These are phyloP conservation scores for Pitta sordida DNA, from an alignment of 2,113 vertebrate species.

Conservation along the genomic window DNA sequence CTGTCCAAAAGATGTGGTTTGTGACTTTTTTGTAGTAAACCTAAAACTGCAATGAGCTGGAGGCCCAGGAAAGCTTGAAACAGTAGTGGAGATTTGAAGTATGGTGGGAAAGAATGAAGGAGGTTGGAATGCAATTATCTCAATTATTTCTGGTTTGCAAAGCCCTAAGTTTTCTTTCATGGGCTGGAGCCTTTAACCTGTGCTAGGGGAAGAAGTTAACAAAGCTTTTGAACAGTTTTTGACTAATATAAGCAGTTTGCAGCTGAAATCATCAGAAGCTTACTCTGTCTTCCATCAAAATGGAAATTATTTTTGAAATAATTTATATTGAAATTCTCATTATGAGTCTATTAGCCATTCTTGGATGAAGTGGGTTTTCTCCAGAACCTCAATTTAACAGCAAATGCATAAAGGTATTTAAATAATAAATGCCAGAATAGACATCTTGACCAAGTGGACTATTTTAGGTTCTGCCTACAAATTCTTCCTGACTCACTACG, in stretches of 20 bases:
- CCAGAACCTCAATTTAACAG: not conserved
- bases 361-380: not conserved
- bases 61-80: not conserved
- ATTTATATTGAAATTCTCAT: not conserved
- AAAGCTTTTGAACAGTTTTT: not conserved
- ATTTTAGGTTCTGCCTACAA: not conserved
- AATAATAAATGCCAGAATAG: not conserved
- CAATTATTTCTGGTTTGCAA: slow-evolving; percentile 3
- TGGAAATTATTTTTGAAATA: not conserved
- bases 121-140: not conserved
- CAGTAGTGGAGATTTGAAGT: not conserved
- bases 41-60: not conserved
- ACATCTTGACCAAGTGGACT: not conserved
- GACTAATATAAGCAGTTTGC: not conserved
- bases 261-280: not conserved
- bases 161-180: not conserved
- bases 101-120: not conserved
- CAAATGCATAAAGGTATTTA: not conserved
- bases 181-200: not conserved
- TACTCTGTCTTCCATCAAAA: not conserved
- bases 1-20: slow-evolving; percentile 8
- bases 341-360: not conserved
- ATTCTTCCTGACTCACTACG: not conserved
- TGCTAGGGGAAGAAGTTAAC: not conserved
- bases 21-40: not conserved